Percentiles rank a stretch among this genome's conserved stretches.
phyloP scores from a whole-genome alignment of 1,140 invertebrate species.

The Drosophila sucinea region DNA sequence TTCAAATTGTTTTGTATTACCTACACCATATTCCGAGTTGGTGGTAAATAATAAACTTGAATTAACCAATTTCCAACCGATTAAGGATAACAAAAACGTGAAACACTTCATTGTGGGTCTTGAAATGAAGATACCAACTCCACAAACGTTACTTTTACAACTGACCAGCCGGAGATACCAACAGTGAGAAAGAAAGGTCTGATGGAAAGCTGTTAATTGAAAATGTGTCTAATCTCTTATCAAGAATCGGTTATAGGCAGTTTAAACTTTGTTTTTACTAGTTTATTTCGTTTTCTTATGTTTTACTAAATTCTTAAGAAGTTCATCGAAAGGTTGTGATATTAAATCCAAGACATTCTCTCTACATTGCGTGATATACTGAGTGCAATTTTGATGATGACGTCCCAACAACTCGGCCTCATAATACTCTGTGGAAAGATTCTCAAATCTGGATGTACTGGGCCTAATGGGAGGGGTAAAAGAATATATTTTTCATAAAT shows the following conservation, averaged over 20 bases:
- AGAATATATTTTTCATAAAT: background rate
- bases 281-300: background rate
- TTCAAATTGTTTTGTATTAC: background rate
- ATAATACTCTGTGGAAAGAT: slow-evolving; percentile 84
- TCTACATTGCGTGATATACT: slow-evolving; percentile 73
- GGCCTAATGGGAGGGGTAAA: slow-evolving; percentile 67
- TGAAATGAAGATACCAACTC: background rate
- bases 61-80: background rate
- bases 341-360: slow-evolving; percentile 70
- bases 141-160: background rate
- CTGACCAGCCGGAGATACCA: background rate
- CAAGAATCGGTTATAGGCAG: slow-evolving; percentile 3
- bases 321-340: slow-evolving; percentile 30
- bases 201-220: background rate
- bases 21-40: slow-evolving; percentile 58
- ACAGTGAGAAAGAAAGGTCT: background rate
- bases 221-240: background rate
- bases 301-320: background rate
- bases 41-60: slow-evolving; percentile 38
- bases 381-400: slow-evolving; percentile 69
- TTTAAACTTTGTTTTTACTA: background rate
- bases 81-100: background rate
- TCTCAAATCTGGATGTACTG: slow-evolving; percentile 85
- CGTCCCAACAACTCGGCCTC: slow-evolving; percentile 84
- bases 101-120: slow-evolving; percentile 13